Conservation (phyloP, 2,113 vertebrate species). For the Atherinomorus stipes region DNA sequence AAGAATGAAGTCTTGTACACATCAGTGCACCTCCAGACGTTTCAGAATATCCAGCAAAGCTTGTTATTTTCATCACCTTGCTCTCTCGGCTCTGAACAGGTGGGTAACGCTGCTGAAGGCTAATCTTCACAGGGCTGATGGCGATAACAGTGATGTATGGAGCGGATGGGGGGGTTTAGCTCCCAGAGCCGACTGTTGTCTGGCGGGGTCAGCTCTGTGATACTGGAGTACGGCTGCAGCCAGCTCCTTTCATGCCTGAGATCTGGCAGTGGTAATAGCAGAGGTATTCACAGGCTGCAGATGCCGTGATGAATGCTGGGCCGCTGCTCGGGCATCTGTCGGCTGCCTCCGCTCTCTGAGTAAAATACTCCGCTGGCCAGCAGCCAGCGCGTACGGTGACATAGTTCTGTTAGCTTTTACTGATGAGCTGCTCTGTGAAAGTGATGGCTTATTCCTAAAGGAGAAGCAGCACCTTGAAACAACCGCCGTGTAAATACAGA, state of each 20-base stretch:
- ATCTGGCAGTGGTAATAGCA: conserved; percentile 64
- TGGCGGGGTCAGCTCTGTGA: conserved; percentile 66
- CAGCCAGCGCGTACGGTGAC: conserved; percentile 39
- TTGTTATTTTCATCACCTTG: conserved; percentile 34
- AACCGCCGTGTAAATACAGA: background rate
- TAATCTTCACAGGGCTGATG: conserved; percentile 76
- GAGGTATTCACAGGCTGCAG: conserved; percentile 44
- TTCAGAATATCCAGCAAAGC: conserved; percentile 16
- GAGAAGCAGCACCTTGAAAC: background rate
- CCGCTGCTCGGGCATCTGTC: conserved; percentile 67
- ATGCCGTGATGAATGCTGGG: conserved; percentile 62
- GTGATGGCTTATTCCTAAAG: conserved; percentile 18
- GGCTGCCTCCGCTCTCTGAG: conserved; percentile 54
- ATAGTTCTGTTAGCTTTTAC: conserved; percentile 27
- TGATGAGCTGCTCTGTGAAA: conserved; percentile 4
- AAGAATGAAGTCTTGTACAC: background rate
- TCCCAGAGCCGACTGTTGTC: conserved; percentile 74
- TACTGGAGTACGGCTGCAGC: conserved; percentile 58
- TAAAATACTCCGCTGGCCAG: conserved; percentile 54
- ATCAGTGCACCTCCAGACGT: background rate
- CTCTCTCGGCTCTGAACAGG: conserved; percentile 37
- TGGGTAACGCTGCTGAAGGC: conserved; percentile 54
- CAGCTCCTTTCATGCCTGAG: conserved; percentile 55
- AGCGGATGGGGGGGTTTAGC: conserved; percentile 70
- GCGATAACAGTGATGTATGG: conserved; percentile 81